phyloP scores from a whole-genome alignment of 1,140 invertebrate species.

The Leptinotarsa defecta region DNA sequence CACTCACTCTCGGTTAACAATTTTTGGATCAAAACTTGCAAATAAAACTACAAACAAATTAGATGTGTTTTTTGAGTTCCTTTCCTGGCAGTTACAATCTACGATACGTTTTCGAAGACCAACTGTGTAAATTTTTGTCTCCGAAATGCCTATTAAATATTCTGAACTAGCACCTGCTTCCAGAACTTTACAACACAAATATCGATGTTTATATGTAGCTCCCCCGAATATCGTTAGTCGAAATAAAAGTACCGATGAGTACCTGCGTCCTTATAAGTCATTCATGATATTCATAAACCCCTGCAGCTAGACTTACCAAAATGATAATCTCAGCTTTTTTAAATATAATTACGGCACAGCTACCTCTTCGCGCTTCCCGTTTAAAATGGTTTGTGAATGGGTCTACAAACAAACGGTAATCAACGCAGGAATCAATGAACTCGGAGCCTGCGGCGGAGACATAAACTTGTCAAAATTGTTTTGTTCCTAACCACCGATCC shows the following conservation, averaged over 20 bases:
- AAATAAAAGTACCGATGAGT: background rate
- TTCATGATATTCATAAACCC: slow-evolving; percentile 2
- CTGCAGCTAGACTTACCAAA: background rate
- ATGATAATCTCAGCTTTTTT: background rate
- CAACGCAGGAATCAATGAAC: slow-evolving; percentile 7
- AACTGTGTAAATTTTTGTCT: too few relatives aligned
- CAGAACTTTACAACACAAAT: too few relatives aligned
- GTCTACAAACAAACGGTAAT: background rate
- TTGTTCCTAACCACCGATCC: slow-evolving; percentile 1
- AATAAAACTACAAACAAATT: too few relatives aligned
- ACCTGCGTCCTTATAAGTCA: background rate
- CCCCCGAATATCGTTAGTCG: too few relatives aligned
- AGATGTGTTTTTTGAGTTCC: too few relatives aligned
- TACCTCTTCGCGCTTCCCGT: slow-evolving; percentile 4
- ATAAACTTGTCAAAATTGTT: background rate
- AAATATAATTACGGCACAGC: background rate
- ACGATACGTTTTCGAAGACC: too few relatives aligned
- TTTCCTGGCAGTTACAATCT: too few relatives aligned
- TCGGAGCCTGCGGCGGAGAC: background rate
- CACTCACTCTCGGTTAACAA: too few relatives aligned
- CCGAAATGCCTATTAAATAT: too few relatives aligned
- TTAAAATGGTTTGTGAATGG: slow-evolving; percentile 8
- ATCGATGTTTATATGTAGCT: too few relatives aligned
- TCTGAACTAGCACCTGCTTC: too few relatives aligned
- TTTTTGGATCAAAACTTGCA: too few relatives aligned